Evolutionary conservation across 2,113 vertebrate species (phyloP), one percentile per base, ranked within the genome.

Genomic region (Chamaea fasciata): DNA sequence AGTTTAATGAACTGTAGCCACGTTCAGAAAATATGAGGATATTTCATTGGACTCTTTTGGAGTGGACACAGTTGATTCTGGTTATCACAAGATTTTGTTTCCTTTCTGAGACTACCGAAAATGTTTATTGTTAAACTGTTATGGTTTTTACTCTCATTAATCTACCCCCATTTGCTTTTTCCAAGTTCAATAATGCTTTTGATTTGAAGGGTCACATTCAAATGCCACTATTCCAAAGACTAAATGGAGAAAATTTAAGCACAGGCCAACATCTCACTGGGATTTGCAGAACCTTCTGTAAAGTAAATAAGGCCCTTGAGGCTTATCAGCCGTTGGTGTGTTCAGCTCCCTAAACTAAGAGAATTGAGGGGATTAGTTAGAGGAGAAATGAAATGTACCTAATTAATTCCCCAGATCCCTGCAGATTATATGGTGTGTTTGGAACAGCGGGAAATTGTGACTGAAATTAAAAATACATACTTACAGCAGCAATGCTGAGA

Each of bases 351-450:
- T 96, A 94, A 95, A 92, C 84, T 76, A 83, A 96, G 82, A 89
- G 80, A 92, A 96, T 47, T 83, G 81, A 96, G 42, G 42, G 95
- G 96, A 97, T 97, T 96, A 97, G 83, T 80, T 82, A 96, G 82
- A 96, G 63, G 89, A 95, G 84, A 96, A 96, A 97, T 83, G 68
- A 96, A 92, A 93, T 91, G 93, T 84, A 91, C 83, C 80, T 97
- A 97, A 98, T 97, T 97, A 97, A 97, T 97, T 96, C 90, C 91
- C 93, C 78, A 95, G 95, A 95, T 96, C 87, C 90, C 81, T 96
- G 70, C 37, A 94, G 86, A 97, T 95, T 95, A 93, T 76, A 91
- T 63, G 69, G 95, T 63, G 77, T 87, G 85, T 95, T 97, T 85
- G 71, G 68, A 97, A 95, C 86, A 96, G 84, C 23, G 50, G 62